Evolutionary conservation across 2,888 invertebrate species (phyloP).

Genomic region (Cephonodes hylas): DNA sequence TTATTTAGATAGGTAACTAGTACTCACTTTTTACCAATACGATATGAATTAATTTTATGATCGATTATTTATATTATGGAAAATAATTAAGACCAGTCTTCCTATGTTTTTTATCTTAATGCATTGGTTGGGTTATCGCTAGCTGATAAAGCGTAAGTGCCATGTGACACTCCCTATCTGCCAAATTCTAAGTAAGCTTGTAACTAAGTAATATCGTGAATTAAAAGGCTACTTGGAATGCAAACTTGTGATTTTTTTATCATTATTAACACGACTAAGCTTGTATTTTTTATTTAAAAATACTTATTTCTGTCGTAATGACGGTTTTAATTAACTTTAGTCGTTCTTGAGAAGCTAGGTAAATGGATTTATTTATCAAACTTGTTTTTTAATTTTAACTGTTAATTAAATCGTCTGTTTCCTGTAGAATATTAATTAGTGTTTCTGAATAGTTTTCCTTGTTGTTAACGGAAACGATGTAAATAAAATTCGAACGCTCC

Average conservation of each 20-base stretch:
- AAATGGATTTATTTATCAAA: slow-evolving; percentile 8
- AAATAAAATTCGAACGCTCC: slow-evolving; percentile 24
- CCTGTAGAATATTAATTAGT: slow-evolving; percentile 8
- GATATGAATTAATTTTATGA: slow-evolving; percentile 23
- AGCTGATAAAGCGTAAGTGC: slow-evolving; percentile 69
- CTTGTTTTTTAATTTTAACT: not conserved
- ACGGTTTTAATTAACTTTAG: not conserved
- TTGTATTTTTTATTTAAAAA: not conserved
- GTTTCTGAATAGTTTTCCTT: not conserved
- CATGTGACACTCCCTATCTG: slow-evolving; percentile 76
- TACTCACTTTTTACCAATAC: not conserved
- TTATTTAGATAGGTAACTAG: slow-evolving; percentile 37
- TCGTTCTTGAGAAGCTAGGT: not conserved
- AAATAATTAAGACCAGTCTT: slow-evolving; percentile 66
- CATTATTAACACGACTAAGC: not conserved
- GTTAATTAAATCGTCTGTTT: slow-evolving; percentile 5
- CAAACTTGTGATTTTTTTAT: not conserved
- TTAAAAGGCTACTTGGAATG: slow-evolving; percentile 14
- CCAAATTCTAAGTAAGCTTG: slow-evolving; percentile 50
- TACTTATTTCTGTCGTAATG: not conserved
- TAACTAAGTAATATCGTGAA: slow-evolving; percentile 25
- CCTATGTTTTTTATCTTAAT: slow-evolving; percentile 71
- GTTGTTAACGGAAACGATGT: slow-evolving; percentile 13
- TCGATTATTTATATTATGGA: slow-evolving; percentile 50
- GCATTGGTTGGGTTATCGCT: slow-evolving; percentile 74